A percentile compares a stretch with the other conserved stretches of the same genome.
Evolutionary conservation across 1,140 invertebrate species (phyloP).

Genomic region (Trinorchestia longiramus): DNA sequence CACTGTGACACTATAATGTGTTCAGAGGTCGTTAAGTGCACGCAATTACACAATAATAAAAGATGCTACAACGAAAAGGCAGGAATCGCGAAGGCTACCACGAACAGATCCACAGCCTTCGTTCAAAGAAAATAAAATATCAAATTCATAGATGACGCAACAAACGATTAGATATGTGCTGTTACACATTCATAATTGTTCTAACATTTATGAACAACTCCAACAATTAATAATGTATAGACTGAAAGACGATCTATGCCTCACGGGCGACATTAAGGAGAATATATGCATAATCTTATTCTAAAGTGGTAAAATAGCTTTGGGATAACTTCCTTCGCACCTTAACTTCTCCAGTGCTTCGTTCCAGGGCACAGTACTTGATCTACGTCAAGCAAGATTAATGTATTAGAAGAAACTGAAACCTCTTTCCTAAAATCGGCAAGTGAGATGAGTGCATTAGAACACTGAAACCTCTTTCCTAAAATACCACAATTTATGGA

Average conservation of each 20-base stretch:
- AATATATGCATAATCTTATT: background rate
- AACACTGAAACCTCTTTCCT: background rate
- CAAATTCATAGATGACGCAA: background rate
- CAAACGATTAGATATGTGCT: background rate
- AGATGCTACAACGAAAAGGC: background rate
- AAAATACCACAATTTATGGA: background rate
- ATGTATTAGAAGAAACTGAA: background rate
- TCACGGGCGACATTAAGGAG: background rate
- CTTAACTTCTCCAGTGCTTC: background rate
- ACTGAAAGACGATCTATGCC: conserved; percentile 33
- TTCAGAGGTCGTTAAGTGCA: background rate
- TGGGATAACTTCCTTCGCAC: background rate
- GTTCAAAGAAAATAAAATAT: background rate
- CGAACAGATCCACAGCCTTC: background rate
- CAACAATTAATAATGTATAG: background rate
- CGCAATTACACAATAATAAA: background rate
- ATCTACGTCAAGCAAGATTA: background rate
- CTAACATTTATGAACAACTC: background rate
- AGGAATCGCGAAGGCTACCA: background rate
- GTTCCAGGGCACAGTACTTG: background rate
- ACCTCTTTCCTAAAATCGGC: background rate
- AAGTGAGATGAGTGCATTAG: background rate
- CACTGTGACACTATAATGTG: background rate
- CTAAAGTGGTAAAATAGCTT: conserved; percentile 20
- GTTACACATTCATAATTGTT: conserved; percentile 1